Evolutionary conservation across 1,140 invertebrate species (phyloP).

Genomic region (Coboldia fuscipes): DNA sequence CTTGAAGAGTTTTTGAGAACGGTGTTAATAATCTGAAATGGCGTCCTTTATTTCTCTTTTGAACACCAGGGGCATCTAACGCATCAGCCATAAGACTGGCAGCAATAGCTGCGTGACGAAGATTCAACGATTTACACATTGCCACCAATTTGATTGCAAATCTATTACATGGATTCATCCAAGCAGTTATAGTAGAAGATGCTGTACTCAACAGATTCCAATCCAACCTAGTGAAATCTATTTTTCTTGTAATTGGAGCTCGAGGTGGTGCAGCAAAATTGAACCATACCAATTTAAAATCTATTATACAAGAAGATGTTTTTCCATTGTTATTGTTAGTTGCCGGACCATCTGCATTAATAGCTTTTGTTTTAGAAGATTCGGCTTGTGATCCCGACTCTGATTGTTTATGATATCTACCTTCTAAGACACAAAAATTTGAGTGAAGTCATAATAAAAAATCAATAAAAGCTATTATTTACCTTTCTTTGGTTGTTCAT

Average conservation of each 20-base stretch:
- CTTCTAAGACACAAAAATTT: no score
- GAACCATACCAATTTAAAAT: conserved; percentile 84
- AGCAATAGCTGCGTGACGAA: conserved; percentile 63
- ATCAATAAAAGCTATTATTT: no score
- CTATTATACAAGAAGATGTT: conserved; percentile 59
- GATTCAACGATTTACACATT: conserved; percentile 50
- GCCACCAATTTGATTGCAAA: conserved; percentile 63
- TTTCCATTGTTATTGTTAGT: conserved; percentile 37
- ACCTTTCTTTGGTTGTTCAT: no score
- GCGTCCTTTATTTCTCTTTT: neutral
- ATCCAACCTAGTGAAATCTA: conserved; percentile 85
- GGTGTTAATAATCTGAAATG: conserved; percentile 34
- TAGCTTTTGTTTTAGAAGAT: conserved; percentile 12
- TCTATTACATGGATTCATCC: conserved; percentile 89
- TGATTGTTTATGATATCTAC: no score
- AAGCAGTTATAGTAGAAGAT: conserved; percentile 88
- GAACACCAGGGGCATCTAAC: conserved; percentile 38
- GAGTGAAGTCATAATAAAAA: no score
- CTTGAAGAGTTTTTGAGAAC: conserved; percentile 75
- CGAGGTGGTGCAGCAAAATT: conserved; percentile 92
- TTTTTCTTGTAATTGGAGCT: conserved; percentile 82
- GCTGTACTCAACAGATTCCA: conserved; percentile 93
- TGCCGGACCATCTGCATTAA: conserved; percentile 19
- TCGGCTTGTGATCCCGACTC: no score
- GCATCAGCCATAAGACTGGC: conserved; percentile 90